Evolutionary conservation across 2,888 invertebrate species (phyloP).

Genomic region (Fragum fragum): DNA sequence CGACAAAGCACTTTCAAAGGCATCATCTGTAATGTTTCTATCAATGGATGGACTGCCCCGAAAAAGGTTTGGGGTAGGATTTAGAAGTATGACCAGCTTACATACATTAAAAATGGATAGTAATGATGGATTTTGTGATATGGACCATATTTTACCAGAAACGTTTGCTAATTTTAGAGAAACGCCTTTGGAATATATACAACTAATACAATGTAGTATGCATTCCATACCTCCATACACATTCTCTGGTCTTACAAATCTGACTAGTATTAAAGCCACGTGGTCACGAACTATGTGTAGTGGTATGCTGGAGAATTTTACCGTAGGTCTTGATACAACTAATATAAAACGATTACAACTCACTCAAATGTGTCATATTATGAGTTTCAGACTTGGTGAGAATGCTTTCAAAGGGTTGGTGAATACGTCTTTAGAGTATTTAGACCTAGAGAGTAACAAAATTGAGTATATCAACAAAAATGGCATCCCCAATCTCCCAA

Average conservation of each 20-base stretch:
- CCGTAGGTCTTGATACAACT: slow-evolving; percentile 1
- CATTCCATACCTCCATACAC: neutral
- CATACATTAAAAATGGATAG: neutral
- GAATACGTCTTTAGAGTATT: neutral
- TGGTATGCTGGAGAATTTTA: slow-evolving; percentile 1
- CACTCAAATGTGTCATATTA: neutral
- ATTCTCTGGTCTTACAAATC: neutral
- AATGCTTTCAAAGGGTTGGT: neutral
- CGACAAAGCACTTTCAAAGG: neutral
- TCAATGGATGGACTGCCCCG: slow-evolving; percentile 9
- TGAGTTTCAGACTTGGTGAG: neutral
- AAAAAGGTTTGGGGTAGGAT: neutral
- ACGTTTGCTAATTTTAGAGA: slow-evolving; percentile 7
- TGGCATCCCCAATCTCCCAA: slow-evolving; percentile 2
- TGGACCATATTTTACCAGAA: neutral
- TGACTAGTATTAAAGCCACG: slow-evolving; percentile 1
- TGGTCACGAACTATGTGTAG: slow-evolving; percentile 6
- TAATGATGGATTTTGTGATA: slow-evolving; percentile 5
- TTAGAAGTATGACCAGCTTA: neutral
- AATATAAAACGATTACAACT: neutral
- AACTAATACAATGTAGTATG: neutral
- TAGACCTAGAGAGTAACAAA: neutral
- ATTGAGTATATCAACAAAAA: slow-evolving; percentile 15
- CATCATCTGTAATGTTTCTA: neutral
- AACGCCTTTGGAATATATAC: neutral